phyloP scores from a whole-genome alignment of 1,140 invertebrate genomes.

The Philotrypesis tridentata region DNA sequence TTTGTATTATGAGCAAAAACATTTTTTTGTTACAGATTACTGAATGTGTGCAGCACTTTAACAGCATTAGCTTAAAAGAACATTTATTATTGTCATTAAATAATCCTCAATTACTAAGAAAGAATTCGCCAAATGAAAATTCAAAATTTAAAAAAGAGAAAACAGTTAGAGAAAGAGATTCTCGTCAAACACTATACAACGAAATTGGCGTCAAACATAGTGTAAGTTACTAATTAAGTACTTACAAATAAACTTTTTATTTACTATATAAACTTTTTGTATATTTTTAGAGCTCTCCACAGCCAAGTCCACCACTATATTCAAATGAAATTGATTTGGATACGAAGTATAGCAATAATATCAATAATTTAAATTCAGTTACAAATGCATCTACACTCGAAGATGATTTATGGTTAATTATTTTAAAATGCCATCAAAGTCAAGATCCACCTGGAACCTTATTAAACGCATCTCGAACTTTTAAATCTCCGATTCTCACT shows the following conservation, averaged over 20 bases:
- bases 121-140: slow-evolving; percentile 25
- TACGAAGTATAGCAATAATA: neutral
- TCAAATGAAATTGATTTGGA: neutral
- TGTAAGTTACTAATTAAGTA: neutral
- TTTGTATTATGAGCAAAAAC: neutral
- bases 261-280: neutral
- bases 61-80: slow-evolving; percentile 60
- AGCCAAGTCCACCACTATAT: slow-evolving; percentile 40
- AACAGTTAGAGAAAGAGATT: slow-evolving; percentile 47
- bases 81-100: slow-evolving; percentile 63
- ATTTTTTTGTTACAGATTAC: slow-evolving; percentile 52
- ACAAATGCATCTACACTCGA: neutral
- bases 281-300: slow-evolving; percentile 45
- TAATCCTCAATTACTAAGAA: slow-evolving; percentile 53
- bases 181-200: slow-evolving; percentile 45
- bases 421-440: slow-evolving; percentile 79
- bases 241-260: neutral
- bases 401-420: slow-evolving; percentile 77
- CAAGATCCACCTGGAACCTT: slow-evolving; percentile 79
- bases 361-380: neutral
- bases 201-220: slow-evolving; percentile 53
- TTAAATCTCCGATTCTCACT: slow-evolving; percentile 76
- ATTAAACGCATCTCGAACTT: slow-evolving; percentile 74
- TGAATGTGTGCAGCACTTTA: slow-evolving; percentile 57
- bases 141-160: slow-evolving; percentile 49